Evolutionary conservation across 2,888 invertebrate species (phyloP).

Genomic region (Sialis fuliginosa): DNA sequence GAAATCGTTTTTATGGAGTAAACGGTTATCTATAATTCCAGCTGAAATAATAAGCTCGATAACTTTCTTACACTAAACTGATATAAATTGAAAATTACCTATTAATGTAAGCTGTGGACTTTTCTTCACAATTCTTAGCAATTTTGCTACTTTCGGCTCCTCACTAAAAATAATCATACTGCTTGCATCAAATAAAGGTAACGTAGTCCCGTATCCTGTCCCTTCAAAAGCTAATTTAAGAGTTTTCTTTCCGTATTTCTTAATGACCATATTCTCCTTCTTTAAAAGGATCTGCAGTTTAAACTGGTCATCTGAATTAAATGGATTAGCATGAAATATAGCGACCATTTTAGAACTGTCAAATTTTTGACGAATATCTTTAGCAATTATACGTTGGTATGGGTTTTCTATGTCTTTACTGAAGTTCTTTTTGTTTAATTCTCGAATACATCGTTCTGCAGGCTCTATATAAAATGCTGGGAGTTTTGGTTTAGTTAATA

Average conservation of each 20-base stretch:
- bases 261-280: conserved; percentile 50
- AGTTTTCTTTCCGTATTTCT: conserved; percentile 46
- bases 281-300: conserved; percentile 41
- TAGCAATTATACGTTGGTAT: conserved; percentile 52
- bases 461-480: conserved; percentile 30
- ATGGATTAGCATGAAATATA: conserved; percentile 55
- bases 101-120: conserved; percentile 51
- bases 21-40: conserved; percentile 51
- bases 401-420: conserved; percentile 38
- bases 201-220: conserved; percentile 47
- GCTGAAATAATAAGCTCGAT: conserved; percentile 26
- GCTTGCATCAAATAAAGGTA: conserved; percentile 43
- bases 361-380: conserved; percentile 52
- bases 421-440: conserved; percentile 12
- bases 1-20: conserved; percentile 52
- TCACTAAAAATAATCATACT: conserved; percentile 53
- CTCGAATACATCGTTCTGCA: conserved; percentile 32
- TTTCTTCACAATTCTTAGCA: conserved; percentile 50
- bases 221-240: conserved; percentile 43
- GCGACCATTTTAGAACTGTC: conserved; percentile 51
- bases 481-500: conserved; percentile 45
- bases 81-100: conserved; percentile 26
- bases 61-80: not conserved
- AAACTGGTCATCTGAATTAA: conserved; percentile 43
- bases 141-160: conserved; percentile 37